Percentiles rank a stretch among this genome's conserved stretches.
Evolutionary conservation across 2,113 vertebrate genomes (phyloP).

Genomic region (Leptodactylus fuscus): DNA sequence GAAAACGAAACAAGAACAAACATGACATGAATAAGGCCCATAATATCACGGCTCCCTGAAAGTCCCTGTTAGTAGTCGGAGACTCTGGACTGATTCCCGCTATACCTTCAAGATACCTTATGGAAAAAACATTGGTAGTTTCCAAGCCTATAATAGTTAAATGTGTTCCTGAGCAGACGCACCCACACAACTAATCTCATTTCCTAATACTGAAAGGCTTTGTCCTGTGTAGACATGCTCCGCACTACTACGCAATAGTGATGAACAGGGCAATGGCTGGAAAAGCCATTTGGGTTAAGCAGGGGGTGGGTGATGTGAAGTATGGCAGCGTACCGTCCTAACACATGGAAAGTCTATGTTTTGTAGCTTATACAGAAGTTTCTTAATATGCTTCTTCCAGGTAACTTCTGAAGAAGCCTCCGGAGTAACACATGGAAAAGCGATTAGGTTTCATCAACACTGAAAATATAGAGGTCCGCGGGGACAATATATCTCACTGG

Average conservation of each 20-base stretch:
- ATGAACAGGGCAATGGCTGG: not conserved
- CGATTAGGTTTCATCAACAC: not conserved
- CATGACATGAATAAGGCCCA: no score
- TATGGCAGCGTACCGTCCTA: not conserved
- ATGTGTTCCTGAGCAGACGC: not conserved
- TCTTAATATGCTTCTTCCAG: not conserved
- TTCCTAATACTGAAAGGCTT: constrained; percentile 27
- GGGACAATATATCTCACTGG: not conserved
- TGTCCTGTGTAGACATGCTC: not conserved
- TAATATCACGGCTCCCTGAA: no score
- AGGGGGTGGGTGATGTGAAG: not conserved
- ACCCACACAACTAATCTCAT: constrained; percentile 25
- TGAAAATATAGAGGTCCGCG: not conserved
- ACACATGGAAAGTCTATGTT: not conserved
- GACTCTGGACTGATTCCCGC: no score
- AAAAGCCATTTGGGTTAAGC: constrained; percentile 1
- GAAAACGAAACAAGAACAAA: no score
- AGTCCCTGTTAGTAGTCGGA: no score
- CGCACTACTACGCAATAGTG: not conserved
- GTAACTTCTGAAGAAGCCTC: not conserved
- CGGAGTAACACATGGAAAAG: not conserved
- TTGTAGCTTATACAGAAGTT: not conserved
- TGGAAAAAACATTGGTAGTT: not conserved
- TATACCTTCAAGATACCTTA: not conserved
- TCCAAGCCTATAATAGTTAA: not conserved